phyloP scores from a whole-genome alignment of 2,888 invertebrate species.

The Stomorhina lunata region DNA sequence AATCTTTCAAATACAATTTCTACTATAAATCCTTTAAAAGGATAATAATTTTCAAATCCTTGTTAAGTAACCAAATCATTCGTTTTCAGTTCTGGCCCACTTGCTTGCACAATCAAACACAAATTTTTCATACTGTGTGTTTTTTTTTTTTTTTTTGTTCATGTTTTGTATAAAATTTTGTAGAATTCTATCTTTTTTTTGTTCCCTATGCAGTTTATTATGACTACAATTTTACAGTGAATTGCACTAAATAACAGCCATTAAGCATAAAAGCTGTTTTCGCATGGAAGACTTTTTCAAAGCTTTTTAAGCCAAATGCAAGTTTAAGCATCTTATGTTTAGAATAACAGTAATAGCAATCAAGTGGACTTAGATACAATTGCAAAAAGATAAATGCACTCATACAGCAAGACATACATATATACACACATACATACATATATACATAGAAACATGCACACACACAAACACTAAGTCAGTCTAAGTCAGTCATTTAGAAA shows the following conservation, averaged over 20 bases:
- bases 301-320: conserved; percentile 64
- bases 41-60: not conserved
- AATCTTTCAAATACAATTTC: too few relatives aligned
- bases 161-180: not conserved
- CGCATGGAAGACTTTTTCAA: conserved; percentile 58
- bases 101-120: not conserved
- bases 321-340: conserved; percentile 62
- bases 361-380: conserved; percentile 52
- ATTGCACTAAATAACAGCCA: conserved; percentile 64
- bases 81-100: not conserved
- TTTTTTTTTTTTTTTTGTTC: conserved; percentile 19
- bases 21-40: not conserved
- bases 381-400: conserved; percentile 10
- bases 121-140: not conserved
- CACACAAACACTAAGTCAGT: not conserved
- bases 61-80: not conserved
- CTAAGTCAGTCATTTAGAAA: not conserved
- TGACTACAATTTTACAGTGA: conserved; percentile 63
- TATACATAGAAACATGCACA: not conserved
- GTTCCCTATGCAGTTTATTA: too few relatives aligned
- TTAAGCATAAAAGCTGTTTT: conserved; percentile 64
- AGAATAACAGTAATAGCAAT: conserved; percentile 54
- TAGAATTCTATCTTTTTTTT: conserved; percentile 1
- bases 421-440: not conserved
- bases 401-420: too few relatives aligned